Evolutionary conservation across 2,113 vertebrate species (phyloP).

Genomic region (Salvelinus sp.): DNA sequence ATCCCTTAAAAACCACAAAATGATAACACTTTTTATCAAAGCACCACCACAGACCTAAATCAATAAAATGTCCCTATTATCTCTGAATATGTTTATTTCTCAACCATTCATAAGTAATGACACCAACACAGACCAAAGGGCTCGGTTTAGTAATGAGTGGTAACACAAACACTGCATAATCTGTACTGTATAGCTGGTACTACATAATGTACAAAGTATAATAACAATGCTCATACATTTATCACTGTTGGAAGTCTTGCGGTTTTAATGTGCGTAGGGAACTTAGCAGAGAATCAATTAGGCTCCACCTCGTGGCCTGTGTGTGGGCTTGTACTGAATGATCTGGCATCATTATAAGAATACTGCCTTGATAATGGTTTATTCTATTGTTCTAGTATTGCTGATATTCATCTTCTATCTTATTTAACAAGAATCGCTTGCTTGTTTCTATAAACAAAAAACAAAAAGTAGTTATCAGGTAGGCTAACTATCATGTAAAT

Average conservation of each 20-base stretch:
- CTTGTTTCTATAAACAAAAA: no score
- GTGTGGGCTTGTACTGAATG: no score
- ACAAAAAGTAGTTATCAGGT: no score
- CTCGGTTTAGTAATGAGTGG: not conserved
- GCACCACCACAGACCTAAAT: not conserved
- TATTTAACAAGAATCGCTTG: no score
- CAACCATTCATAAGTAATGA: not conserved
- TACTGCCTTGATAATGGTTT: no score
- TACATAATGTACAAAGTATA: not conserved
- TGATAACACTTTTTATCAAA: not conserved
- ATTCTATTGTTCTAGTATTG: no score
- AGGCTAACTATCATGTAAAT: no score
- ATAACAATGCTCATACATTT: not conserved
- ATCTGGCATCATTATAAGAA: no score
- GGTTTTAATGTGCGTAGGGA: not conserved
- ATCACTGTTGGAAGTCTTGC: not conserved
- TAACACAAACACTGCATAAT: slow-evolving; percentile 8
- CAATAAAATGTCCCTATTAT: not conserved
- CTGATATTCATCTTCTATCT: no score
- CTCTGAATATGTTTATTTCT: not conserved
- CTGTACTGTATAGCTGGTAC: not conserved
- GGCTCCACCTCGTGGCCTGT: slow-evolving; percentile 33
- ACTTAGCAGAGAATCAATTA: slow-evolving; percentile 29
- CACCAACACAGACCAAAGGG: not conserved
- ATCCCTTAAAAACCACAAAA: not conserved